Evolutionary conservation across 2,888 invertebrate species (phyloP), one percentile per base, ranked within the genome.

Genomic region (Vanessa cardui): DNA sequence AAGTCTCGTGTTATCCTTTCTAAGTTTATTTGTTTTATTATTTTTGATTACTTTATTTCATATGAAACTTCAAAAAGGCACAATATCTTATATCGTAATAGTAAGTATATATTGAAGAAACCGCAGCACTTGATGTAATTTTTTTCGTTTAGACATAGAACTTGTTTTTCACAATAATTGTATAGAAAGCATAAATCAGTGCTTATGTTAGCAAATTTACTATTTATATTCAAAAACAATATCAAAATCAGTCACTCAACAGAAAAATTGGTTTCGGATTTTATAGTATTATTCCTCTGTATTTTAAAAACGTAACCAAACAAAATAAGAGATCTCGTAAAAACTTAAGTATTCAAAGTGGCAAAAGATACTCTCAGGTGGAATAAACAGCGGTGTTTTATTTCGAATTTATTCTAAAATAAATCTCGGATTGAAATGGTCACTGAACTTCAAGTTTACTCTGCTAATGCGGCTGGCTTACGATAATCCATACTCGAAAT

Each of bases 401-500:
- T 69, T 69, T 71, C 26, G 59, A 56, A 69, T 69, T 66, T 62
- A 69, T 71, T 69, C 66, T 50, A 47, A 69, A 69, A 69, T 67
- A 62, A 64, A 64, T 54, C 58, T 62, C 18, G 60, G 72, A 72
- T 69, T 70, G 68, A 72, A 69, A 56, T 64, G 71, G 69, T 71
- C 68, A 63, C 50, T 71, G 71, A 70, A 74, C 69, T 71, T 73
- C 16, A 52, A 71, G 70, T 77, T 74, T 69, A 58, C 59, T 69
- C 58, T 65, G 65, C 64, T 71, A 74, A 68, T 70, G 63, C 70
- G 31, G 26, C 52, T 64, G 58, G 64, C 73, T 73, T 66, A 70
- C 62, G 56, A 65, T 73, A 73, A 75, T 76, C 72, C 76, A 69
- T 72, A 74, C 72, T 77, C 66, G 63, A 71, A 70, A 70, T 69